Percentiles rank a stretch among this genome's conserved stretches.
These are phyloP conservation scores for Rosalia funebris DNA, from an alignment of 2,888 invertebrate species.

Conservation along the genomic window DNA sequence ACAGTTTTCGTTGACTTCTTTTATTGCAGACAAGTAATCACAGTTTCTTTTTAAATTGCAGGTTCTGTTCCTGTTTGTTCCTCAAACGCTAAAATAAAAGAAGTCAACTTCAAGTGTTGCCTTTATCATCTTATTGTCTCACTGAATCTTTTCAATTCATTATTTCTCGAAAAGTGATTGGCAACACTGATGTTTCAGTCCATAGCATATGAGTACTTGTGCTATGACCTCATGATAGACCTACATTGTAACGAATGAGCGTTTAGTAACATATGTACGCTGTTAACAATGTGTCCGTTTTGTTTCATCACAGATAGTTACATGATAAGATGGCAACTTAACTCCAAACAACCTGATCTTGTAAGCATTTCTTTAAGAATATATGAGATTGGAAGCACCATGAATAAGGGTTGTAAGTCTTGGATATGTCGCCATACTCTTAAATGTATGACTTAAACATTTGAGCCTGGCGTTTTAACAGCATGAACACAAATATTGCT, in stretches of 20 bases:
- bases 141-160: constrained; percentile 3
- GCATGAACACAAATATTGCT: too few relatives aligned
- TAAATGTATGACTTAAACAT: too few relatives aligned
- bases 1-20: constrained; percentile 20
- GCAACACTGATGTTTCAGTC: constrained; percentile 25
- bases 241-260: constrained; percentile 63
- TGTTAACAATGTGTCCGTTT: constrained; percentile 61
- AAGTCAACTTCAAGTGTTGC: constrained; percentile 22
- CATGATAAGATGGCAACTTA: constrained; percentile 50
- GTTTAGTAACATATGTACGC: constrained; percentile 66
- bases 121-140: constrained; percentile 25
- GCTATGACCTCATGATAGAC: constrained; percentile 45
- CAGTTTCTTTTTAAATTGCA: not conserved
- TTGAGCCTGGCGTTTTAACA: too few relatives aligned
- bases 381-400: constrained; percentile 11
- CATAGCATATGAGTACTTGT: constrained; percentile 23
- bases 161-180: constrained; percentile 22
- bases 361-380: constrained; percentile 15
- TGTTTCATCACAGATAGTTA: constrained; percentile 59
- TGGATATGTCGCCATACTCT: too few relatives aligned
- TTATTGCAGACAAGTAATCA: constrained; percentile 2
- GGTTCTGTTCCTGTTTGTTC: not conserved
- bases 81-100: constrained; percentile 15
- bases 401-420: not conserved
- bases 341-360: constrained; percentile 35